Evolutionary conservation across 2,888 invertebrate genomes (phyloP).

Genomic region (Ormia ochracea): DNA sequence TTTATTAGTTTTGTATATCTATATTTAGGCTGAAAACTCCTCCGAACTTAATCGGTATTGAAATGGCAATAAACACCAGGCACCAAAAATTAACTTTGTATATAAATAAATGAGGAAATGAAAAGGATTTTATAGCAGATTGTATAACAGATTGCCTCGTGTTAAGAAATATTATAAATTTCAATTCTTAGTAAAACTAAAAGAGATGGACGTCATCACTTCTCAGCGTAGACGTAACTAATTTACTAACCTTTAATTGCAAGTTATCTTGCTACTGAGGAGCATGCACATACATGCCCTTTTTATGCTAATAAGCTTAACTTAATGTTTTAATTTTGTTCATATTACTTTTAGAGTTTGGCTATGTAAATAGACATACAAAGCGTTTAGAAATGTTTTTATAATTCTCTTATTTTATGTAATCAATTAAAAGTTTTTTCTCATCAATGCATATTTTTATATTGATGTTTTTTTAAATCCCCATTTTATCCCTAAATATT

Average conservation of each 20-base stretch:
- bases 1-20: no score
- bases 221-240: not conserved
- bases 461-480: conserved; percentile 34
- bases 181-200: no score
- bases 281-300: conserved; percentile 22
- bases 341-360: conserved; percentile 51
- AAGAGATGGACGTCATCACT: not conserved
- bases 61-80: no score
- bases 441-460: conserved; percentile 44
- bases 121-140: no score
- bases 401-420: conserved; percentile 33
- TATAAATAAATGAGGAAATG: no score
- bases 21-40: no score
- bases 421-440: not conserved
- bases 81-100: no score
- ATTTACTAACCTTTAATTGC: not conserved
- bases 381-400: conserved; percentile 69
- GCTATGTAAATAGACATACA: conserved; percentile 70
- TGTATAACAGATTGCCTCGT: no score
- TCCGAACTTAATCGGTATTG: no score
- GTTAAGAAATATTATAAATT: no score
- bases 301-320: conserved; percentile 19
- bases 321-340: not conserved
- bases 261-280: conserved; percentile 31
- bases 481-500: conserved; percentile 8